A percentile compares a stretch with the other conserved stretches of the same genome.
These are phyloP conservation scores for Drosophila sp. DNA, from an alignment of 1,140 invertebrate genomes.

Conservation along the genomic window DNA sequence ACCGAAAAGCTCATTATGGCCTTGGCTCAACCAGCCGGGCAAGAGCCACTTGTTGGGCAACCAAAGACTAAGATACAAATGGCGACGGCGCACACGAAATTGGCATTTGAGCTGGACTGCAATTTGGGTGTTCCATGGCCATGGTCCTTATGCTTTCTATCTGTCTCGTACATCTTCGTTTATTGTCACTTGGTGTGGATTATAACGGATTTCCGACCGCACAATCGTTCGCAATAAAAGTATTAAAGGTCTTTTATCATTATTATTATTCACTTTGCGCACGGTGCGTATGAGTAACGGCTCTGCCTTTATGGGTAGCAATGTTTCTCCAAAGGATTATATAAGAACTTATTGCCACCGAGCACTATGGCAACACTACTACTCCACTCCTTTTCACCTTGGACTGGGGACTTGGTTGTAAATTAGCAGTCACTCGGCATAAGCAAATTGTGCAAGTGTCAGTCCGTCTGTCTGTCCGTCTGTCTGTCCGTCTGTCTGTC, in stretches of 20 bases:
- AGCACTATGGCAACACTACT: not conserved
- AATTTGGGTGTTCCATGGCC: slow-evolving; percentile 47
- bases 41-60: slow-evolving; percentile 29
- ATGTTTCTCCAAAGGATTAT: slow-evolving; percentile 66
- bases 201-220: slow-evolving; percentile 73
- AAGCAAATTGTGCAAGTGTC: slow-evolving; percentile 56
- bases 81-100: not conserved
- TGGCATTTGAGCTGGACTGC: slow-evolving; percentile 32
- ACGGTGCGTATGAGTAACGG: slow-evolving; percentile 61
- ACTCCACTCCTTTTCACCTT: not conserved
- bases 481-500: slow-evolving; percentile 48
- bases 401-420: slow-evolving; percentile 23
- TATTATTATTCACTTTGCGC: slow-evolving; percentile 78
- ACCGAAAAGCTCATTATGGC: slow-evolving; percentile 41
- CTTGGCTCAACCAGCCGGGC: slow-evolving; percentile 10
- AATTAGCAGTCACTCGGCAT: slow-evolving; percentile 54
- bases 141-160: not conserved
- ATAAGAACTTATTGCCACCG: slow-evolving; percentile 27
- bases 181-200: slow-evolving; percentile 80
- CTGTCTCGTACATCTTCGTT: slow-evolving; percentile 60
- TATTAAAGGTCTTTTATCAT: slow-evolving; percentile 64
- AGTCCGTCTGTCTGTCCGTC: slow-evolving; percentile 44
- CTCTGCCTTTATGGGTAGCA: not conserved
- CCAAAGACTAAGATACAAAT: too few species aligned
- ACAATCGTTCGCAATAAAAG: slow-evolving; percentile 78